phyloP scores from a whole-genome alignment of 2,797 vertebrate genomes.

The Crocodylus rhombifer region DNA sequence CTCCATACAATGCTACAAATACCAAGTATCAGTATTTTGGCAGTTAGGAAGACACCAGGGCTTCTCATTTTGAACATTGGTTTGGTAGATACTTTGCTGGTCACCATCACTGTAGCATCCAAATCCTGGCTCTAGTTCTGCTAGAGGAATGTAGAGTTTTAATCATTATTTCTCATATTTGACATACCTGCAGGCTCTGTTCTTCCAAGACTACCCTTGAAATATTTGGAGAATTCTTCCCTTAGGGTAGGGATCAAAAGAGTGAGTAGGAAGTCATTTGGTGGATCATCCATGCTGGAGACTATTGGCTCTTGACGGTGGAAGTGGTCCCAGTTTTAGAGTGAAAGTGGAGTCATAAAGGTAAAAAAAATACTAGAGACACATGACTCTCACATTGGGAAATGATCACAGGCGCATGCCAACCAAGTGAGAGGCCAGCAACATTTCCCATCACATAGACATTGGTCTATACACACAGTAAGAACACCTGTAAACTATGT shows the following conservation, averaged over 20 bases:
- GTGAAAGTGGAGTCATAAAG: not conserved
- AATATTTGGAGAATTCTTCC: not conserved
- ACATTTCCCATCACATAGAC: not conserved
- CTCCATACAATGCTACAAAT: not conserved
- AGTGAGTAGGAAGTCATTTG: not conserved
- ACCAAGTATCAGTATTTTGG: not conserved
- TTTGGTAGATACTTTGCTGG: not conserved
- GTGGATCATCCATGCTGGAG: not conserved
- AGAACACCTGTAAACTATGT: not conserved
- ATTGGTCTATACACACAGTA: not conserved
- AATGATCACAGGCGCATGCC: not conserved
- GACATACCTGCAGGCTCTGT: not conserved
- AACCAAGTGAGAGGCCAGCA: not conserved
- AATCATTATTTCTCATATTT: not conserved
- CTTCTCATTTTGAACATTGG: not conserved
- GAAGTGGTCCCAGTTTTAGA: not conserved
- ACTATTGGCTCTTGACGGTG: not conserved
- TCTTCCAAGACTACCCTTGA: not conserved
- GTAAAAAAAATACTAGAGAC: not conserved
- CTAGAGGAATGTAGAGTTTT: not conserved
- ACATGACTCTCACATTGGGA: not conserved
- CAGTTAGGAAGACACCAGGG: not conserved
- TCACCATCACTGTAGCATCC: not conserved
- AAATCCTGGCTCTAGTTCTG: not conserved
- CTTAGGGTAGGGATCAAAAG: not conserved